phyloP scores from a whole-genome alignment of 2,797 vertebrate species.

The Esox lucius region DNA sequence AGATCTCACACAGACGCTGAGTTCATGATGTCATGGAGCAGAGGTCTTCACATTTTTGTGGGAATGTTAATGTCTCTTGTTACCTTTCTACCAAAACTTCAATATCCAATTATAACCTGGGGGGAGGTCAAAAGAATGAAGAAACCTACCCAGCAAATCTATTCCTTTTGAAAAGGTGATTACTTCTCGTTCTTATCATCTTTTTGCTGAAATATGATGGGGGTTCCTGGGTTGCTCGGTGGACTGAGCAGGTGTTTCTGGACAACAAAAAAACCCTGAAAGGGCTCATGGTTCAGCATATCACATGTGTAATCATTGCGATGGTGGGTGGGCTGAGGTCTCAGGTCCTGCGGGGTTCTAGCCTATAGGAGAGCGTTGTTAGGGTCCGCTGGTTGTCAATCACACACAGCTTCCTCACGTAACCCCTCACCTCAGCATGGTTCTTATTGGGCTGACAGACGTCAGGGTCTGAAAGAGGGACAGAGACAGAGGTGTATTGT shows the following conservation, averaged over 20 bases:
- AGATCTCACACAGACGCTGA: conserved; percentile 3
- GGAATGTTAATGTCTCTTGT: too few relatives aligned
- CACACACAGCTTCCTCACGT: conserved; percentile 94
- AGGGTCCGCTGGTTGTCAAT: conserved; percentile 98
- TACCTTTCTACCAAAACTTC: too few relatives aligned
- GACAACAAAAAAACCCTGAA: too few relatives aligned
- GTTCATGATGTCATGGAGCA: conserved; percentile 5
- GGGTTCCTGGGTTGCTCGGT: too few relatives aligned
- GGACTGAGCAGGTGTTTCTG: too few relatives aligned
- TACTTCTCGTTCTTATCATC: too few relatives aligned
- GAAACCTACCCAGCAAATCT: too few relatives aligned
- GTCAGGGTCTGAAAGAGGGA: conserved; percentile 81
- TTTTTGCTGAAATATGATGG: too few relatives aligned
- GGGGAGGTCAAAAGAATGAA: too few relatives aligned
- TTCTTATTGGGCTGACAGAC: conserved; percentile 93
- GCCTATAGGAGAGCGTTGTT: conserved; percentile 94
- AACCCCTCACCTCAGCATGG: conserved; percentile 92
- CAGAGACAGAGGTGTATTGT: neutral
- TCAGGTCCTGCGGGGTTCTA: conserved; percentile 93
- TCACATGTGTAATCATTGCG: conserved; percentile 52
- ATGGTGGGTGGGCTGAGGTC: conserved; percentile 37
- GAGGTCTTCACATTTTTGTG: too few relatives aligned
- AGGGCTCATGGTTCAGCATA: conserved; percentile 6
- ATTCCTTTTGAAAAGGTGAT: too few relatives aligned
- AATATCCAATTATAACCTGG: too few relatives aligned